These are phyloP conservation scores for Drosophila incognita DNA, from an alignment of 2,888 invertebrate species.

Conservation along the genomic window DNA sequence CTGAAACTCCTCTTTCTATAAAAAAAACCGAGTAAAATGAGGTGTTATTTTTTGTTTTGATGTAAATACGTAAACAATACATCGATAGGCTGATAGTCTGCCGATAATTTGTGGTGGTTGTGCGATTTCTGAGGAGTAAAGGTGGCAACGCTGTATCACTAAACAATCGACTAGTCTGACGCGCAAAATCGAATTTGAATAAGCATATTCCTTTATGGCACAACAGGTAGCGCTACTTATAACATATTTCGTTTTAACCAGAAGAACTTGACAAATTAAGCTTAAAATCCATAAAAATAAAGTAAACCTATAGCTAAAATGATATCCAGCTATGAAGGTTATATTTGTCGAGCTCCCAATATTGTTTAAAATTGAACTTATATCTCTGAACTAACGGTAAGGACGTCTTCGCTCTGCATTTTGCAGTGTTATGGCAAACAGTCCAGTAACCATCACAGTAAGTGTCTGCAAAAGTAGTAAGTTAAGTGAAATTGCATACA, in stretches of 20 bases:
- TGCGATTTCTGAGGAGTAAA: not conserved
- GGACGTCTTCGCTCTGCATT: slow-evolving; percentile 71
- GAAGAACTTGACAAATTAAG: not conserved
- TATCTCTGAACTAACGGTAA: slow-evolving; percentile 52
- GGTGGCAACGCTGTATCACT: slow-evolving; percentile 31
- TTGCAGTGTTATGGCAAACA: slow-evolving; percentile 75
- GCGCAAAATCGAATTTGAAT: not conserved
- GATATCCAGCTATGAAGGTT: not conserved
- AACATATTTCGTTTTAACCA: not conserved
- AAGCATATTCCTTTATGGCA: not conserved
- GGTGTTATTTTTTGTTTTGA: slow-evolving; percentile 10
- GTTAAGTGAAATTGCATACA: not conserved
- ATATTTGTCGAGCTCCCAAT: slow-evolving; percentile 42
- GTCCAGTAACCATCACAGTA: slow-evolving; percentile 68
- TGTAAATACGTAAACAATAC: slow-evolving; percentile 38
- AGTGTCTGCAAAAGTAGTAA: slow-evolving; percentile 48
- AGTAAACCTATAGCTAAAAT: not conserved
- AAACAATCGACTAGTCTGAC: not conserved
- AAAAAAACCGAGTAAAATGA: slow-evolving; percentile 29
- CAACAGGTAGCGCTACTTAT: slow-evolving; percentile 22
- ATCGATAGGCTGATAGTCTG: slow-evolving; percentile 16
- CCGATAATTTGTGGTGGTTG: slow-evolving; percentile 33
- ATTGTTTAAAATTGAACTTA: slow-evolving; percentile 34
- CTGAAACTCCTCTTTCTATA: slow-evolving; percentile 29
- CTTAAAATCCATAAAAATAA: not conserved